Evolutionary conservation across 2,797 vertebrate species (phyloP), one percentile per base, ranked within the genome.

Genomic region (Cheracebus regulus): DNA sequence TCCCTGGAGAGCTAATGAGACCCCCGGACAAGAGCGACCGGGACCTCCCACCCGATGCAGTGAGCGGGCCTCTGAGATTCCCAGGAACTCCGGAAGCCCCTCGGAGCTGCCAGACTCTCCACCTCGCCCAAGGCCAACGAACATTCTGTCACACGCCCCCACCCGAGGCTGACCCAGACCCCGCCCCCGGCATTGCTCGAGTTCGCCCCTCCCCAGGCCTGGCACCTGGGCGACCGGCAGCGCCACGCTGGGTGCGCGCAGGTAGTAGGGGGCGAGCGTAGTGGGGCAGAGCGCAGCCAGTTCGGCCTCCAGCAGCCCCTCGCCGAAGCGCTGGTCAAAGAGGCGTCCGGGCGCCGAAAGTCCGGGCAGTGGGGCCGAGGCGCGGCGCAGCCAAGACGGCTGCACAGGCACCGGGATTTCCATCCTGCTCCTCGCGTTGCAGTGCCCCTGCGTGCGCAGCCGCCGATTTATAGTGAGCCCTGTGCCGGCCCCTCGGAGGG

Each of bases 281-380:
- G 97, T 76, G 2, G 98, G 97, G 58, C 98, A 94, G 26, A 98
- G 58, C 1, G 98, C 33, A 26, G 98, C 96, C 73, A 98, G 95
- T 36, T 98, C 98, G 0, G 95, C 97, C 89, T 98, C 98, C 90
- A 98, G 92, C 57, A 98, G 92, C 41, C 98, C 98, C 92, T 98
- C 98, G 20, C 98, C 98, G 76, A 98, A 98, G 28, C 98, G 95
- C 97, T 98, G 98, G 93, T 98, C 98, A 44, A 99, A 98, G 78
- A 99, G 98, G 30, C 98, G 98, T 70, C 96, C 94, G 0, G 98
- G 96, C 11, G 97, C 58, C 30, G 98, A 88, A 61, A 98, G n/a
- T 50, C 97, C 90, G 0, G 92, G 97, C 48, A 98, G 13, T 0
- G 97, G 95, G 20, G 98, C 96, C 30, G 98, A 95, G 64, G 97